Evolutionary conservation across 2,113 vertebrate genomes (phyloP).

Genomic region (Megaceryle maxima): DNA sequence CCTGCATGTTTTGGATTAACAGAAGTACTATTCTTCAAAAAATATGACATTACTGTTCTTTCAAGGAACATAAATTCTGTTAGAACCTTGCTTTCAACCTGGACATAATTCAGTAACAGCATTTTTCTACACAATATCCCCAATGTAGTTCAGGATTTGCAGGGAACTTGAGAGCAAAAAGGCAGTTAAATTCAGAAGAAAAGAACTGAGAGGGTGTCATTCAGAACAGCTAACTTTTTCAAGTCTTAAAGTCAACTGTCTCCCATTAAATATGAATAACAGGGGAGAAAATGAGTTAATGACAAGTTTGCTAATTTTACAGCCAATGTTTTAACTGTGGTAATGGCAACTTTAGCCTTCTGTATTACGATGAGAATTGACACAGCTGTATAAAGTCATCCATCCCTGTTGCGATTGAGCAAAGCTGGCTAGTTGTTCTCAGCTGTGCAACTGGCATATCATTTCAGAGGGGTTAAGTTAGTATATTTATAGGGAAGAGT

Average conservation of each 20-base stretch:
- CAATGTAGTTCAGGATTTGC: background rate
- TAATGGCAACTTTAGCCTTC: background rate
- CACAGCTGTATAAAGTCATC: background rate
- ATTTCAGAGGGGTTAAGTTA: background rate
- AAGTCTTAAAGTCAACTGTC: background rate
- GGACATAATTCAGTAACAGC: background rate
- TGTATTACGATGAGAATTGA: background rate
- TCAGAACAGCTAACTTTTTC: background rate
- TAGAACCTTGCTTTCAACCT: background rate
- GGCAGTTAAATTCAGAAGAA: background rate
- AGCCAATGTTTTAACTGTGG: background rate
- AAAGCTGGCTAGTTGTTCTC: background rate
- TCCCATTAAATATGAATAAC: slow-evolving; percentile 42
- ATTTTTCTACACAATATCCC: background rate
- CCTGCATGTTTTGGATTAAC: background rate
- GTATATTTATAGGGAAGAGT: background rate
- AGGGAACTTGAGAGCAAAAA: background rate
- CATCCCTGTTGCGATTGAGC: background rate
- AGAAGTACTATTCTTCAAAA: background rate
- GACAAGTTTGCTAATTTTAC: background rate
- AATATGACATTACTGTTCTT: background rate
- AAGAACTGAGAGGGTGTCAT: background rate
- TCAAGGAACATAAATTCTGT: background rate
- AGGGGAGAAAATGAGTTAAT: background rate
- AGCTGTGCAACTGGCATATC: background rate